Evolutionary conservation across 2,888 invertebrate genomes (phyloP), one percentile per base, ranked within the genome.

Genomic region (Drosophila colorata): DNA sequence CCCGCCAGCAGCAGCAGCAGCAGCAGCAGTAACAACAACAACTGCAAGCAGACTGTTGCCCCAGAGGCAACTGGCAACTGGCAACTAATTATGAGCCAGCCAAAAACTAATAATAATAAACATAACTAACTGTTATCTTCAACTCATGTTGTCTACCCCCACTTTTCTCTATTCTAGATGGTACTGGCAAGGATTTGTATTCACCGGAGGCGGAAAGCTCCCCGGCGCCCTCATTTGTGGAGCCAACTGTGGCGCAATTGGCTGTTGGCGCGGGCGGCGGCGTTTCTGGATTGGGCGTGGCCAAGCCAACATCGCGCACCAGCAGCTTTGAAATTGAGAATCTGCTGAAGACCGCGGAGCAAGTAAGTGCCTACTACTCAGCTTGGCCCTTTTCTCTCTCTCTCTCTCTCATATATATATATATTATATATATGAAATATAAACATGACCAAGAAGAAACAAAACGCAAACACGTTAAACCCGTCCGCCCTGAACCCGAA

Each of bases 281-380:
- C 69, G 81, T 89, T 55, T 28, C 75, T 11, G 85, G 64, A 46
- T 49, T 82, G 74, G 82, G 82, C 70, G 82, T 82, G 69, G 80
- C 68, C 49, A 96, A 95, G 93, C 95, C 95, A 88, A 95, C 95
- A 82, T 96, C 96, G 55, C 94, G 97, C 83, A 96, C 97, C 70
- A 98, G 97, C 93, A 97, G 98, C 63, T 97, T 98, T 92, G 98
- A 98, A 93, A 98, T 98, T 89, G 98, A 98, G 93, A 98, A 97
- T 93, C 94, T 98, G 89, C 94, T 98, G 78, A 98, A 98, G 89
- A 92, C 92, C 72, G 92, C 92, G 35, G 92, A 92, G 83, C 92
- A 92, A 95, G 94, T 94, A 92, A 93, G 91, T 87, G 56, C 48
- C 71, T 43, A 43, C 41, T 59, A 25, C 46, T 69, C 49, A 46